These are phyloP conservation scores for Pogonomyrmex californicus DNA, from an alignment of 1,140 invertebrate genomes.

Conservation along the genomic window DNA sequence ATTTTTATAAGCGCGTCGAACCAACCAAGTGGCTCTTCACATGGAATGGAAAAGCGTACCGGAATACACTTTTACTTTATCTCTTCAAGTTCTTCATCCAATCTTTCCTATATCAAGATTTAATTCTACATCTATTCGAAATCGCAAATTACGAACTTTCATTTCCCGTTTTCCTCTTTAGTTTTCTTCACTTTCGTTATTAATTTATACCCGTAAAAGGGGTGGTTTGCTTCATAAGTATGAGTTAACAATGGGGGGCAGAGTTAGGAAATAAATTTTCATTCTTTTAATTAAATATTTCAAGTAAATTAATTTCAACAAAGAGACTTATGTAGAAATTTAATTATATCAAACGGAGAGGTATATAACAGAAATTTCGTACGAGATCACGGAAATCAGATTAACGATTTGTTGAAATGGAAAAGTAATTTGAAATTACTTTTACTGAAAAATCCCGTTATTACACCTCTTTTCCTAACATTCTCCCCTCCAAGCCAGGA, in stretches of 20 bases:
- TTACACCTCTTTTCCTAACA: background rate
- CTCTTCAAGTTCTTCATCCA: background rate
- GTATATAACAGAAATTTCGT: background rate
- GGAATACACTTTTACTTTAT: background rate
- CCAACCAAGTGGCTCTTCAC: background rate
- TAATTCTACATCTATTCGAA: slow-evolving; percentile 15
- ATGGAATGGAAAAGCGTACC: background rate
- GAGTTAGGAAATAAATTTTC: slow-evolving; percentile 2
- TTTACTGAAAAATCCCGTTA: background rate
- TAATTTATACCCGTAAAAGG: background rate
- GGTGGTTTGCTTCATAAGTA: background rate
- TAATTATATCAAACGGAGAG: slow-evolving; percentile 9
- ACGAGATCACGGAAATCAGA: background rate
- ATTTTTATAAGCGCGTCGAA: background rate
- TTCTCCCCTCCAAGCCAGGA: background rate
- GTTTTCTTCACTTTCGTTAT: background rate
- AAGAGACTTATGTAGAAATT: slow-evolving; percentile 2
- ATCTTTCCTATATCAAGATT: background rate
- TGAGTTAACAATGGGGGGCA: background rate
- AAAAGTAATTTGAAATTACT: background rate
- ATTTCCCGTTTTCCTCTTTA: background rate
- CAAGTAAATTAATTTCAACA: background rate
- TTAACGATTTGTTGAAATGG: background rate
- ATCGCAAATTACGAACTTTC: background rate
- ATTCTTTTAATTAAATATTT: background rate